Evolutionary conservation across 1,140 invertebrate genomes (phyloP).

Genomic region (Panonychus citri): DNA sequence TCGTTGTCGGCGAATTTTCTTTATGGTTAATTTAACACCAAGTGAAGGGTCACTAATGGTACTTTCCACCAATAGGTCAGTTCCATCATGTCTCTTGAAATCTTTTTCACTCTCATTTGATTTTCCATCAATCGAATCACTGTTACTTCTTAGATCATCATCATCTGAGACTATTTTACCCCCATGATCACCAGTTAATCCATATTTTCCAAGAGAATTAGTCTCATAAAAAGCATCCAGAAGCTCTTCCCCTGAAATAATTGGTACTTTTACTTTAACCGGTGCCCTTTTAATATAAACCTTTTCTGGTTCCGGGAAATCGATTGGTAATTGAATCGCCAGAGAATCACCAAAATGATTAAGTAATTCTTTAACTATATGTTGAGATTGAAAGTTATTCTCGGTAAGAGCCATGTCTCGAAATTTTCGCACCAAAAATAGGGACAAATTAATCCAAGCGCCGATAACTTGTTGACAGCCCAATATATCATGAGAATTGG

Average conservation of each 20-base stretch:
- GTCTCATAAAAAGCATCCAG: conserved; percentile 17
- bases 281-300: conserved; percentile 6
- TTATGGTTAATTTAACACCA: conserved; percentile 24
- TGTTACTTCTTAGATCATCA: conserved; percentile 12
- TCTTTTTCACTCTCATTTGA: background rate
- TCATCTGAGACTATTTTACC: conserved; percentile 10
- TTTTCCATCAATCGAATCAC: conserved; percentile 6
- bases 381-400: background rate
- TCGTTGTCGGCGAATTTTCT: conserved; percentile 10
- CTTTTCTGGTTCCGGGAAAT: background rate
- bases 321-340: conserved; percentile 15
- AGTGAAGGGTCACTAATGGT: conserved; percentile 19
- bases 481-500: conserved; percentile 11
- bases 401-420: background rate
- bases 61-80: conserved; percentile 18
- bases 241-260: conserved; percentile 20
- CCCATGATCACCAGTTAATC: no score
- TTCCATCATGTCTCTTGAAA: background rate
- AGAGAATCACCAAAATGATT: conserved; percentile 22
- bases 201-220: conserved; percentile 4
- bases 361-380: conserved; percentile 19
- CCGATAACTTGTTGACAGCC: conserved; percentile 22
- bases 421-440: conserved; percentile 13
- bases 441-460: conserved; percentile 7
- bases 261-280: conserved; percentile 10